A percentile compares a stretch with the other conserved stretches of the same genome.
phyloP scores from a whole-genome alignment of 1,140 invertebrate genomes.

The Dendrolimus kikuchii region DNA sequence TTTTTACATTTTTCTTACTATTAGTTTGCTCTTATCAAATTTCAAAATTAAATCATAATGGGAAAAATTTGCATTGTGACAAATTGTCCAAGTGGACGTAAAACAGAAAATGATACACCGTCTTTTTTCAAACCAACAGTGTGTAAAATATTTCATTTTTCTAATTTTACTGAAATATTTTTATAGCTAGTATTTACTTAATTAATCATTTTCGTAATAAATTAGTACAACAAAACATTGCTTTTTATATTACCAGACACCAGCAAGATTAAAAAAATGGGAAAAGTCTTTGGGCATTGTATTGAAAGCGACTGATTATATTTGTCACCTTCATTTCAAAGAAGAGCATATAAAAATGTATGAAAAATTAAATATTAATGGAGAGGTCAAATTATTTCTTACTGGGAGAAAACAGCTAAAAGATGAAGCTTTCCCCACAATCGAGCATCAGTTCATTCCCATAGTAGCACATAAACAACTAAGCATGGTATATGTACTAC shows the following conservation, averaged over 20 bases:
- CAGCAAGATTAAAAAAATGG: slow-evolving; percentile 8
- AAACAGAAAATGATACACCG: too few relatives aligned
- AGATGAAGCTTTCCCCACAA: slow-evolving; percentile 9
- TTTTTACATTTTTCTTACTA: slow-evolving; percentile 43
- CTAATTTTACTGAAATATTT: too few relatives aligned
- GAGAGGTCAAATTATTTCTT: background rate
- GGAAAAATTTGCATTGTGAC: too few relatives aligned
- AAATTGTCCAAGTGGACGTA: too few relatives aligned
- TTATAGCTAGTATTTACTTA: too few relatives aligned
- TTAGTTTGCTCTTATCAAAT: too few relatives aligned
- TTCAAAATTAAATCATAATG: too few relatives aligned
- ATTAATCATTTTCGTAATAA: too few relatives aligned
- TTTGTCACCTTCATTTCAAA: slow-evolving; percentile 11
- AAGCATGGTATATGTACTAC: too few relatives aligned
- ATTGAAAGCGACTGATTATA: slow-evolving; percentile 5
- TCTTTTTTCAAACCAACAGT: slow-evolving; percentile 54
- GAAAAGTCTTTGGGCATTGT: slow-evolving; percentile 1
- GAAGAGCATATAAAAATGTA: slow-evolving; percentile 8
- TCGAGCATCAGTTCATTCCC: slow-evolving; percentile 8
- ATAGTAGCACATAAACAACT: too few relatives aligned
- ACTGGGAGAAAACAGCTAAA: slow-evolving; percentile 4
- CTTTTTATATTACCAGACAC: slow-evolving; percentile 5
- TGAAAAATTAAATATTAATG: slow-evolving; percentile 5
- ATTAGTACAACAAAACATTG: too few relatives aligned
- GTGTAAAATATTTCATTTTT: too few relatives aligned